Evolutionary conservation across 2,113 vertebrate species (phyloP), one percentile per base, ranked within the genome.

Genomic region (Jacana jacana): DNA sequence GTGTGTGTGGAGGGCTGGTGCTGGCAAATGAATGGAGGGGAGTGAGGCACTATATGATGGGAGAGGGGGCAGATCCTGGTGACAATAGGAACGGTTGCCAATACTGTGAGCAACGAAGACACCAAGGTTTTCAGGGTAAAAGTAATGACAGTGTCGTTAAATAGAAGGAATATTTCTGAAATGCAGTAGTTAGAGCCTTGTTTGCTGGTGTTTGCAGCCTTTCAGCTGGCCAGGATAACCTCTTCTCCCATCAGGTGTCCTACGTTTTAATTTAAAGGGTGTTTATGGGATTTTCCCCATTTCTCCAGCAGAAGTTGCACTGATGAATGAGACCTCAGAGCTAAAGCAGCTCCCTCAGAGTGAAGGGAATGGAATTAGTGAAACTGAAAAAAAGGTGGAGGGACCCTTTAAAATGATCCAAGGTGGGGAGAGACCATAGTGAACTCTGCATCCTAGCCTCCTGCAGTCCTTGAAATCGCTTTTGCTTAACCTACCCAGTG

Each of bases 1-100:
- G 88, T 97, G 88, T 95, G 91, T 94, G 96, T 42, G 97, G 75
- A 95, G 85, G 95, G 82, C 81, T 39, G 72, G 75, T 94, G 88
- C 66, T 82, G 89, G 77, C 1, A 55, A 52, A 65, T 1, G 7
- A 65, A 54, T 76, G 66, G 63, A 3, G 10, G 6, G 48, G 51
- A 86, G 25, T 1, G 1, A 25, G n/a, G 23, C 40, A 40, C 14
- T 30, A 3, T 1, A 1, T 7, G 35, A 30, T 3, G 33, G 60
- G 33, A 88, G 55, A 48, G 3, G 3, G 6, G 8, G 8, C 54
- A 49, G 11, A 42, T 80, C 30, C 13, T 60, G 48, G 24, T 64
- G 44, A 3, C 2, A 4, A 54, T 3, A 20, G 23, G 23, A 82
- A 13, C 14, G 7, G 3, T 15, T 20, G 39, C 33, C 0, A 2